Conservation (phyloP, 1,140 invertebrate genomes). For the Eriocheir sinensis region DNA sequence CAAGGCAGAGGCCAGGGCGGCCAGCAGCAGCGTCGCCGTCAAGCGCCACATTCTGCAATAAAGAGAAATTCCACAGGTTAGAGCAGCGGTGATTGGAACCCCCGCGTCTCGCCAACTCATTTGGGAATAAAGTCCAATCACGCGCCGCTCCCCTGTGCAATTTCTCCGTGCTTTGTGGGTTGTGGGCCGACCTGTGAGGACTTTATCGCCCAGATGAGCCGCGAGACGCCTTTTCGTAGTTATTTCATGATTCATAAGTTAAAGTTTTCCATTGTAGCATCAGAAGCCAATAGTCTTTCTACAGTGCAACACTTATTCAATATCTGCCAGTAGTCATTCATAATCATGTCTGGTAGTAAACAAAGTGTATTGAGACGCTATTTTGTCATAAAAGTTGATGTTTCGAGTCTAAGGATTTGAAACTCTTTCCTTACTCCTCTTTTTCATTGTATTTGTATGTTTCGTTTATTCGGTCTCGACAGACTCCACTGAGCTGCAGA, state of each 20-base stretch:
- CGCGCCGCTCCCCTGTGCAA: constrained; percentile 74
- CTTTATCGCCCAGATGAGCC: constrained; percentile 77
- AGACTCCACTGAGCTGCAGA: too few relatives aligned
- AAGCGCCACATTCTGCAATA: constrained; percentile 75
- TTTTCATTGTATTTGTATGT: too few relatives aligned
- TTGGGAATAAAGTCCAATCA: constrained; percentile 78
- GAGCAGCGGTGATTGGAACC: constrained; percentile 77
- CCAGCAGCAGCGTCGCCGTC: constrained; percentile 70
- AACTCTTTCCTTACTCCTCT: too few relatives aligned
- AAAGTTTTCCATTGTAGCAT: background rate
- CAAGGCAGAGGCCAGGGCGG: constrained; percentile 52
- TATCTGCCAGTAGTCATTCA: too few relatives aligned
- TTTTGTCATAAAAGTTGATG: too few relatives aligned
- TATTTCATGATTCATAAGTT: too few relatives aligned
- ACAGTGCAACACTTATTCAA: too few relatives aligned
- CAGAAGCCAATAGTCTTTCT: too few relatives aligned
- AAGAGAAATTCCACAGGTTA: constrained; percentile 77
- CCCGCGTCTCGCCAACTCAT: constrained; percentile 75
- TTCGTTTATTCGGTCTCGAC: too few relatives aligned
- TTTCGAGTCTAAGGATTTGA: too few relatives aligned
- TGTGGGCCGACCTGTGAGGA: constrained; percentile 68
- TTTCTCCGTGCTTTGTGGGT: constrained; percentile 70
- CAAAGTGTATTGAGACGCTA: too few relatives aligned
- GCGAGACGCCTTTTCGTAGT: constrained; percentile 39
- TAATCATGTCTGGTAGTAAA: too few relatives aligned